Base-by-base conservation (phyloP, 2,888 invertebrate species). In the Drosophila bunnanda region DNA sequence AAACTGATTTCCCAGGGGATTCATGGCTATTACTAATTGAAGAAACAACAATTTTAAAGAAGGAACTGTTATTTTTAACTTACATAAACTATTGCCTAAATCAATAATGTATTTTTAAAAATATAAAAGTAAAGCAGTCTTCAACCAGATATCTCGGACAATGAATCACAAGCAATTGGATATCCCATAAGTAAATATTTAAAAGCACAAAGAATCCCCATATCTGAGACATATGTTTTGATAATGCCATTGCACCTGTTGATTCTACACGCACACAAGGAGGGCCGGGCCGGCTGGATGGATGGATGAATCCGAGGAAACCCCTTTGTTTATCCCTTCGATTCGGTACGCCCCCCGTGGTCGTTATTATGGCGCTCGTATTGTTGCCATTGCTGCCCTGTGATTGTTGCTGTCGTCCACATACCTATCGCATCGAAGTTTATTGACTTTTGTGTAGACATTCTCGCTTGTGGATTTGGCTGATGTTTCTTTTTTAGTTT, bases 401-500 rank as follows among this genome's bases (percentile, higher is more conserved):
- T 30, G 52, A 48, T 39, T 58, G 58, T 57, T n/a, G 38, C 44
- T 44, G 28, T 48, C 54, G 50, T 60, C 46, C 30, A 50, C 48
- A 54, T 50, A 67, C 79, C 79, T 82, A 82, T 81, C 80, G 69
- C 54, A 69, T 71, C 73, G 52, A 82, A 83, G 83, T 83, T 83
- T 83, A 88, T 88, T 83, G 83, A 83, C 88, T 80, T 86, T 83
- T 86, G 70, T 75, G 66, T 72, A 84, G 38, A 65, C 70, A 72
- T 54, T 71, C 54, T 71, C 54, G 61, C n/a, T n/a, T 58, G 69
- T 75, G 52, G 71, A 76, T 87, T 86, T 81, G 81, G 84, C 87
- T 84, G 85, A 84, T 87, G 85, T 87, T 84, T 75, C 71, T 79
- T 84, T 54, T 71, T 78, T 87, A 62, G 78, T 83, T 88, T 78